Evolutionary conservation across 53 echinoderm and acorn worm genomes (phyloP), one percentile per base, ranked within the genome.

Genomic region (Henricia sp.): DNA sequence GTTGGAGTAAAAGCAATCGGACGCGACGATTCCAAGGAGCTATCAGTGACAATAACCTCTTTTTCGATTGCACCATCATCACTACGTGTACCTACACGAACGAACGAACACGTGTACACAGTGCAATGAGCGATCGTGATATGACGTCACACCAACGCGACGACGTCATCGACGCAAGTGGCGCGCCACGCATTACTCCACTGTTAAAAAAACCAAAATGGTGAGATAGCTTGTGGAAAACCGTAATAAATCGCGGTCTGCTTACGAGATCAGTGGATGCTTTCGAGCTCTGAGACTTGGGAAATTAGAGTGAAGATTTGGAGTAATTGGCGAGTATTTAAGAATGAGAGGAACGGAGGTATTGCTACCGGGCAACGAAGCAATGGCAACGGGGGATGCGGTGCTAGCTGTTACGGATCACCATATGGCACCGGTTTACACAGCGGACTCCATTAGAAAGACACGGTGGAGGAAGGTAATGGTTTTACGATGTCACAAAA

Each of bases 401-500:
- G 50, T 80, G 10, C 44, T 46, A 11, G 40, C 41, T 52, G 17
- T 68, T n/a, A 26, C 37, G 16, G 19, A 33, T 37, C 23, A 67
- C 56, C 70, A 68, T 83, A 68, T 84, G 76, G 89, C 66, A 19
- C 84, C 89, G 38, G 84, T 89, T 6, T 89, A 89, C 19, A 89
- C 68, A 39, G 89, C 84, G 33, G 89, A 89, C 37, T 89, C 76
- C 20, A 84, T 89, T 54, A 60, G 89, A 77, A 89, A 89, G 67
- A 84, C 65, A 64, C 84, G 89, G 3, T 46, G 74, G 46, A 67
- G 84, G 84, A 89, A 89, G 89, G 89, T 89, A 75, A 12, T 67
- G 24, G 0, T 14, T 4, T 19, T 23, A 72, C 44, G n/a, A 21
- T 72, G 12, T 21, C 44, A 24, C 40, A 0, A 14, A 57, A 34